Percentiles rank a stretch among this genome's conserved stretches.
Evolutionary conservation across 1,140 invertebrate species (phyloP).

Genomic region (Brachionus sp.): DNA sequence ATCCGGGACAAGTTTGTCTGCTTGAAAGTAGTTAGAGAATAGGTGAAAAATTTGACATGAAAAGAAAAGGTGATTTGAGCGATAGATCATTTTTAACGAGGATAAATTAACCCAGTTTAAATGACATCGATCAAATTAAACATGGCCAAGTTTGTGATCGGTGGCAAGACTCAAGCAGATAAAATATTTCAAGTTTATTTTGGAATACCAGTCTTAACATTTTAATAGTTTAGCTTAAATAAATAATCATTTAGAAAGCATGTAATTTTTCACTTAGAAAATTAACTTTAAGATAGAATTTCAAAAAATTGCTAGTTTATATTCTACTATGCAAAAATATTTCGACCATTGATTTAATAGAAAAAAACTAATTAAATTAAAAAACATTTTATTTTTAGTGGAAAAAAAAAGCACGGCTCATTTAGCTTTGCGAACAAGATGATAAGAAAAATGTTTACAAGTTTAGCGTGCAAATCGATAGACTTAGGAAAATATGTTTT

Average conservation of each 20-base stretch:
- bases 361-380: background rate
- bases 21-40: background rate
- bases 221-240: background rate
- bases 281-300: conserved; percentile 35
- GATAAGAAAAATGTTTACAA: conserved; percentile 5
- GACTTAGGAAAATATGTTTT: background rate
- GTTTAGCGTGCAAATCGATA: background rate
- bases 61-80: background rate
- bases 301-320: background rate
- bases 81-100: background rate
- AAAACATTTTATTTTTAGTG: background rate
- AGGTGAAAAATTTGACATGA: background rate
- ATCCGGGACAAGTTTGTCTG: background rate
- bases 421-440: background rate
- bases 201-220: conserved; percentile 6
- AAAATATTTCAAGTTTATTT: background rate
- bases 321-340: background rate
- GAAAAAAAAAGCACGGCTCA: background rate
- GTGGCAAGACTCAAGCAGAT: background rate
- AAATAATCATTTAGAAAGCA: conserved; percentile 19
- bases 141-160: background rate
- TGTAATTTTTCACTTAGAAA: conserved; percentile 34
- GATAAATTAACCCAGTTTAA: background rate
- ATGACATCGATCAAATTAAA: background rate
- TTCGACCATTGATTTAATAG: background rate